A percentile compares a stretch with the other conserved stretches of the same genome.
Evolutionary conservation across 2,888 invertebrate species (phyloP).

Genomic region (Melinaea menophilus): DNA sequence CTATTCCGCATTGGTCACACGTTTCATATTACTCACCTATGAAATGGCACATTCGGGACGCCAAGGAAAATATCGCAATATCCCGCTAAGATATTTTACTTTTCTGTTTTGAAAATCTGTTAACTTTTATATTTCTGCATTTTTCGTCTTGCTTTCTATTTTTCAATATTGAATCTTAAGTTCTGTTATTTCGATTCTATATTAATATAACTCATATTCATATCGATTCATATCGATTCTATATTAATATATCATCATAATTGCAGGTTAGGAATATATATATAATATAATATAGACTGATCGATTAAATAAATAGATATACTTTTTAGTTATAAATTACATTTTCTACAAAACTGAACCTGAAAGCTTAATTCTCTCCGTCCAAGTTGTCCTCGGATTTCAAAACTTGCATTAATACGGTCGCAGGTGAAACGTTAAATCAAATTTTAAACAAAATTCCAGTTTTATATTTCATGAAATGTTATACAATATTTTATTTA

Average conservation of each 20-base stretch:
- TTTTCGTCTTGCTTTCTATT: background rate
- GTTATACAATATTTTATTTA: no score
- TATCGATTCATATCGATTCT: no score
- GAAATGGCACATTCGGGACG: constrained; percentile 6
- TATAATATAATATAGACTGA: no score
- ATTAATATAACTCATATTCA: no score
- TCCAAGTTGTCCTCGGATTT: constrained; percentile 20
- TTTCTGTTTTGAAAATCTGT: constrained; percentile 8
- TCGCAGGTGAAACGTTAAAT: constrained; percentile 19
- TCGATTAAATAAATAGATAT: no score
- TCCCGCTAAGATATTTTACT: constrained; percentile 6
- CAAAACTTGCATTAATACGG: constrained; percentile 18
- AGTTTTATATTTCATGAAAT: constrained; percentile 3
- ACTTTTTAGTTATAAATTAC: no score
- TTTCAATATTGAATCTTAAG: no score
- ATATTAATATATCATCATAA: no score
- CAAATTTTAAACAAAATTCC: constrained; percentile 14
- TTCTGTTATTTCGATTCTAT: no score
- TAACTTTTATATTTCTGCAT: background rate
- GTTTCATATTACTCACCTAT: constrained; percentile 7
- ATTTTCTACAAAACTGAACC: constrained; percentile 7
- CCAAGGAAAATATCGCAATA: constrained; percentile 6
- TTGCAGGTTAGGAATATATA: no score
- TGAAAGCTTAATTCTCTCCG: constrained; percentile 18
- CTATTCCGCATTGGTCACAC: constrained; percentile 11